Evolutionary conservation across 2,888 invertebrate genomes (phyloP).

Genomic region (Zhengitettix transpicula): DNA sequence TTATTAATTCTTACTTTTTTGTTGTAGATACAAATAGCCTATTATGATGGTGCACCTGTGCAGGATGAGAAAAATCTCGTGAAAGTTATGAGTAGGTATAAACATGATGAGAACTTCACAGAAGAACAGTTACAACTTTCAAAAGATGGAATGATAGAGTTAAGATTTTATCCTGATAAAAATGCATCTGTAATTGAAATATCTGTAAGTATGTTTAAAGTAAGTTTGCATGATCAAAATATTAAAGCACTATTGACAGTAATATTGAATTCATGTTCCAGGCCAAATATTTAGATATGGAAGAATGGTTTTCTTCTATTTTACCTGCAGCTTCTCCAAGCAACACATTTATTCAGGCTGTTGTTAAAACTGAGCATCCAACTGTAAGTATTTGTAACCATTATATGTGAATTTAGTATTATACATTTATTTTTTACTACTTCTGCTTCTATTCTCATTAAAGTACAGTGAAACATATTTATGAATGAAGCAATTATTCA

Average conservation of each 20-base stretch:
- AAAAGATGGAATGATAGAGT: conserved; percentile 42
- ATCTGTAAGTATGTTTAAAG: neutral
- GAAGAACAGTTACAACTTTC: conserved; percentile 37
- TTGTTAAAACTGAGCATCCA: conserved; percentile 34
- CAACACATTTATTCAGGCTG: conserved; percentile 38
- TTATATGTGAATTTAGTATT: neutral
- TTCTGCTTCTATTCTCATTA: too few species aligned
- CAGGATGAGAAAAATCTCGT: conserved; percentile 39
- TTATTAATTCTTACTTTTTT: neutral
- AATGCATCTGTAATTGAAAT: conserved; percentile 3
- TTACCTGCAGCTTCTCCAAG: conserved; percentile 49
- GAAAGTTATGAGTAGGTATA: conserved; percentile 41
- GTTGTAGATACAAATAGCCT: conserved; percentile 43
- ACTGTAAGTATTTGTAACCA: conserved; percentile 20
- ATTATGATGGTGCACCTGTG: conserved; percentile 52
- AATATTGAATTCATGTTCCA: conserved; percentile 21
- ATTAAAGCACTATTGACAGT: neutral
- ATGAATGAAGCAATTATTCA: too few species aligned
- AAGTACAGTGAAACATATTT: too few species aligned
- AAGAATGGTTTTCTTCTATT: conserved; percentile 57
- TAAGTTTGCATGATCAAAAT: conserved; percentile 3
- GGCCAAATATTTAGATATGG: conserved; percentile 66
- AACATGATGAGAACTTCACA: conserved; percentile 34
- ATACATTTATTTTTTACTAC: neutral
- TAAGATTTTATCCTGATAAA: conserved; percentile 36